A percentile compares a stretch with the other conserved stretches of the same genome.
phyloP scores from a whole-genome alignment of 2,888 invertebrate species.

The Xiphydria camelus region DNA sequence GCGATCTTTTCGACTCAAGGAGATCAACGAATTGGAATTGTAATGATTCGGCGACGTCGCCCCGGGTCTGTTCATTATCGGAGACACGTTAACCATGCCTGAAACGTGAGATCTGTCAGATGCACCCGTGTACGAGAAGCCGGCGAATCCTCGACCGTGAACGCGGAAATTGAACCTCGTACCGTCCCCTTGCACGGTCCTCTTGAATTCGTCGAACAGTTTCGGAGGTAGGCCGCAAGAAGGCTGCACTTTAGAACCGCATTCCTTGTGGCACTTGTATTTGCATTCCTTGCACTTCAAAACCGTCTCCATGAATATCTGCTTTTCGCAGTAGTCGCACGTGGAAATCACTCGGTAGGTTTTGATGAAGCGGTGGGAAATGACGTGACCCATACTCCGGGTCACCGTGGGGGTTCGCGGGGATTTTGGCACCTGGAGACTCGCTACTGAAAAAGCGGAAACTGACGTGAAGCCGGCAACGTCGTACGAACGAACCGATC shows the following conservation, averaged over 20 bases:
- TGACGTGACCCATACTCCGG: constrained; percentile 85
- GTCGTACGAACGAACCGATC: background rate
- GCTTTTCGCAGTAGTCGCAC: constrained; percentile 88
- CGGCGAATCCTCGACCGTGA: no score
- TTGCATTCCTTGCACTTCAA: constrained; percentile 95
- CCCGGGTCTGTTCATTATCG: constrained; percentile 58
- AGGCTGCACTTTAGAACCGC: constrained; percentile 88
- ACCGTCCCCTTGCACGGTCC: constrained; percentile 71
- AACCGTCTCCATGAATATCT: constrained; percentile 80
- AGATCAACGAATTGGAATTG: constrained; percentile 47
- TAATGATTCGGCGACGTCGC: constrained; percentile 56
- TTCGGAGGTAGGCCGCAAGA: constrained; percentile 90
- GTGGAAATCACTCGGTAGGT: constrained; percentile 86
- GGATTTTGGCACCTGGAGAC: constrained; percentile 66
- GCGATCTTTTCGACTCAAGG: constrained; percentile 57
- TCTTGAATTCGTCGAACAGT: constrained; percentile 80
- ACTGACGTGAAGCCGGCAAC: constrained; percentile 15
- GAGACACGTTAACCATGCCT: constrained; percentile 57
- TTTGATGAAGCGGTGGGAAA: constrained; percentile 88
- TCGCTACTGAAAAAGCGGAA: constrained; percentile 51
- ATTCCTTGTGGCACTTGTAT: constrained; percentile 86
- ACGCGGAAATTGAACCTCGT: no score
- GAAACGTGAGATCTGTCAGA: constrained; percentile 11
- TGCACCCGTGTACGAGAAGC: no score
- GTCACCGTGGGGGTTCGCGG: constrained; percentile 78